These are phyloP conservation scores for Microctenopoma lineatum DNA, from an alignment of 2,797 vertebrate genomes.

Conservation along the genomic window DNA sequence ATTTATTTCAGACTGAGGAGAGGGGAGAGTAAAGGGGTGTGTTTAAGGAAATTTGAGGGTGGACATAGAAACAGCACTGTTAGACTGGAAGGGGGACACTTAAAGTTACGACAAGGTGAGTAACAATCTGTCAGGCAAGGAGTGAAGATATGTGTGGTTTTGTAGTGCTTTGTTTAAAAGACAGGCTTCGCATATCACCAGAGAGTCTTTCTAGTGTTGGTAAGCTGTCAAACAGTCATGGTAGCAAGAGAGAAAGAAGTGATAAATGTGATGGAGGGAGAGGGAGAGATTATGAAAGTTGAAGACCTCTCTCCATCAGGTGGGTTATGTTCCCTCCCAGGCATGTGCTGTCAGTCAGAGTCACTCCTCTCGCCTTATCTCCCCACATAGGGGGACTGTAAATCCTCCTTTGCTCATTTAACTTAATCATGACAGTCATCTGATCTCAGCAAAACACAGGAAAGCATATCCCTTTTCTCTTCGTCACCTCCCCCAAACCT, in stretches of 20 bases:
- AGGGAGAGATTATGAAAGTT: constrained; percentile 56
- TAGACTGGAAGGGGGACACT: constrained; percentile 73
- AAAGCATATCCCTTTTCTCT: constrained; percentile 58
- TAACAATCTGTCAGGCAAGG: constrained; percentile 36
- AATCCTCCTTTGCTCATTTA: constrained; percentile 84
- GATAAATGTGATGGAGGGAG: constrained; percentile 67
- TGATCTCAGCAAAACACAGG: constrained; percentile 81
- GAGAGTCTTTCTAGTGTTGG: constrained; percentile 31
- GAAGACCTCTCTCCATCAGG: constrained; percentile 70
- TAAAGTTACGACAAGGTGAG: constrained; percentile 57
- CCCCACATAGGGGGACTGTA: constrained; percentile 77
- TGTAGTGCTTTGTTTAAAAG: constrained; percentile 34
- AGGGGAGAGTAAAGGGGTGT: constrained; percentile 68
- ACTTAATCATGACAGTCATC: constrained; percentile 84
- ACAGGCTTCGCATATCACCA: constrained; percentile 19
- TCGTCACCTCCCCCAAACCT: constrained; percentile 51
- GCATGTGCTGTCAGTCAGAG: constrained; percentile 77
- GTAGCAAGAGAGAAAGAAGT: constrained; percentile 23
- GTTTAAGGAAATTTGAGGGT: constrained; percentile 64
- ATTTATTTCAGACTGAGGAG: constrained; percentile 95
- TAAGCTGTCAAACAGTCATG: constrained; percentile 25
- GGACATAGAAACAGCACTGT: constrained; percentile 89
- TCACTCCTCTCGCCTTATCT: constrained; percentile 80
- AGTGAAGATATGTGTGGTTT: constrained; percentile 33
- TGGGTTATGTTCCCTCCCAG: constrained; percentile 72